phyloP scores from a whole-genome alignment of 1,140 invertebrate species.

The Helicoverpa zea region DNA sequence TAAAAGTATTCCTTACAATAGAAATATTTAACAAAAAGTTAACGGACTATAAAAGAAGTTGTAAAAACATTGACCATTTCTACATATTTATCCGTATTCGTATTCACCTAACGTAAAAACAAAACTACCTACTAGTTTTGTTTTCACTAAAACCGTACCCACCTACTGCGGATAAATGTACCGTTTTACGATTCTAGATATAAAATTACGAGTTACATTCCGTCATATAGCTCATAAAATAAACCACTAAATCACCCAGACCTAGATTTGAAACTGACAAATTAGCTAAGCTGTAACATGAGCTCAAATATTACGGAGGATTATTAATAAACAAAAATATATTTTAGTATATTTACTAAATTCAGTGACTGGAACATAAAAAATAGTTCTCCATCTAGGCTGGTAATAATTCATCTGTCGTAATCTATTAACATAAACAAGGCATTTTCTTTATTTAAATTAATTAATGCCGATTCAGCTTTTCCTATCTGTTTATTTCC shows the following conservation, averaged over 20 bases:
- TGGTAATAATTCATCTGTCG: not conserved
- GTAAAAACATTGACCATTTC: conserved; percentile 22
- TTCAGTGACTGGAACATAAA: not conserved
- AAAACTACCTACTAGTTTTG: not conserved
- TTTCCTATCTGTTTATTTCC: conserved; percentile 25
- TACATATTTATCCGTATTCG: conserved; percentile 15
- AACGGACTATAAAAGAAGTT: conserved; percentile 24
- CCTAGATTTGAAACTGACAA: conserved; percentile 30
- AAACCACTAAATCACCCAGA: conserved; percentile 8
- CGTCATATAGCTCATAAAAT: conserved; percentile 17
- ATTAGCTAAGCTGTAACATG: not conserved
- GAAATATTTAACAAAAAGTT: conserved; percentile 16
- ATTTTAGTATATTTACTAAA: not conserved
- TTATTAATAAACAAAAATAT: conserved; percentile 7
- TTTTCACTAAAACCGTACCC: not conserved
- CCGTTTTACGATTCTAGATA: conserved; percentile 17
- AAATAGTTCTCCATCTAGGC: too few relatives aligned
- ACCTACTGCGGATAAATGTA: conserved; percentile 12
- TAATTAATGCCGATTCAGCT: conserved; percentile 26
- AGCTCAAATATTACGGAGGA: not conserved
- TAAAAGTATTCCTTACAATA: not conserved
- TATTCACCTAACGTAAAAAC: not conserved
- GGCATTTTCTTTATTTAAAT: not conserved
- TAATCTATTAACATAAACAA: not conserved
- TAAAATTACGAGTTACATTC: conserved; percentile 2